phyloP scores from a whole-genome alignment of 2,888 invertebrate genomes.

The Caenorhabditis becei region DNA sequence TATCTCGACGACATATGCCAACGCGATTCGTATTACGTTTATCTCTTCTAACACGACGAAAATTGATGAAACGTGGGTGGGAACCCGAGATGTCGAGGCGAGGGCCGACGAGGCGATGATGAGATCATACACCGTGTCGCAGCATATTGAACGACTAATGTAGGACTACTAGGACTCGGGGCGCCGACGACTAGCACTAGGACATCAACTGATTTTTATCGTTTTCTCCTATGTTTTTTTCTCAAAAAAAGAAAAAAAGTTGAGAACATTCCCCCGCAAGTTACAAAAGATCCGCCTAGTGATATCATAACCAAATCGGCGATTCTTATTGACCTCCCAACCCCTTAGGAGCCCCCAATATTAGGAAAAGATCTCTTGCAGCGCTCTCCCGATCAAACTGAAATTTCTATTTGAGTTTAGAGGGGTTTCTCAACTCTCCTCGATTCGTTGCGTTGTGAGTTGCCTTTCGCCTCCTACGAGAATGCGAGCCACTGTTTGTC shows the following conservation, averaged over 20 bases:
- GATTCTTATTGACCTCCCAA: constrained; percentile 2
- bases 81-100: constrained; percentile 16
- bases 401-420: constrained; percentile 6
- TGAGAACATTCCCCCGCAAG: neutral
- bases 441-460: constrained; percentile 7
- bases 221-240: constrained; percentile 42
- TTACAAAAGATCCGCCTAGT: neutral
- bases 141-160: constrained; percentile 41
- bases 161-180: constrained; percentile 15
- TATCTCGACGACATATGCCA: constrained; percentile 57
- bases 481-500: constrained; percentile 53
- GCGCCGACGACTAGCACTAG: neutral
- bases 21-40: constrained; percentile 59
- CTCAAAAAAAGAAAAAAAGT: neutral
- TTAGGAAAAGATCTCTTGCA: too few species aligned
- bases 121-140: constrained; percentile 49
- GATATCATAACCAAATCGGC: too few species aligned
- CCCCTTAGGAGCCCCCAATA: neutral
- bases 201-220: constrained; percentile 27
- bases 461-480: constrained; percentile 6
- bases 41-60: constrained; percentile 47
- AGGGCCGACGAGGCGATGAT: constrained; percentile 13
- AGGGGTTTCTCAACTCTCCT: constrained; percentile 15
- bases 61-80: constrained; percentile 53
- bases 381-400: neutral